Conservation (phyloP, 2,888 invertebrate genomes). For the Volucella bombylans region DNA sequence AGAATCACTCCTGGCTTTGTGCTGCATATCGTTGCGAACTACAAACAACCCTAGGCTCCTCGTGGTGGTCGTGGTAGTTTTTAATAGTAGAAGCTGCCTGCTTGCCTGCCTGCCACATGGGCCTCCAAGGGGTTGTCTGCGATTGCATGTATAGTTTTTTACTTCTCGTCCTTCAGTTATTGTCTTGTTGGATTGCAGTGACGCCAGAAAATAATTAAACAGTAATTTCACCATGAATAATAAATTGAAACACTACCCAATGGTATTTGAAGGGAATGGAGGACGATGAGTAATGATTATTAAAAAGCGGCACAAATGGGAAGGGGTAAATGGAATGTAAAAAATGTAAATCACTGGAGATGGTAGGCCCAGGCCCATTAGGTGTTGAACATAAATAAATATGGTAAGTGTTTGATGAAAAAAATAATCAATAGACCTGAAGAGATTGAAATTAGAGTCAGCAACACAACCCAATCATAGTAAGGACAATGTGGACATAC, state of each 20-base stretch:
- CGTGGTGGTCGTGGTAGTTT: background rate
- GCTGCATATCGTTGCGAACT: slow-evolving; percentile 49
- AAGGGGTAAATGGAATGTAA: too few relatives aligned
- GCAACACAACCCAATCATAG: too few relatives aligned
- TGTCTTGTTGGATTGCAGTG: slow-evolving; percentile 17
- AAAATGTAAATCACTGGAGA: too few relatives aligned
- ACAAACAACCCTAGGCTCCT: background rate
- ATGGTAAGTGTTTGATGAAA: too few relatives aligned
- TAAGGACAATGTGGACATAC: too few relatives aligned
- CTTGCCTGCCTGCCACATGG: background rate
- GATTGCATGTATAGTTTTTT: slow-evolving; percentile 21
- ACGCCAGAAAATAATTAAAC: slow-evolving; percentile 70
- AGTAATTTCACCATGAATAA: slow-evolving; percentile 65
- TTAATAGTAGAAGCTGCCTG: too few relatives aligned
- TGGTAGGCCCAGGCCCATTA: too few relatives aligned
- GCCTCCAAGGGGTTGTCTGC: background rate
- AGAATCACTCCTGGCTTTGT: slow-evolving; percentile 52
- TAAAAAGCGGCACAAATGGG: too few relatives aligned
- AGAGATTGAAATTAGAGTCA: too few relatives aligned
- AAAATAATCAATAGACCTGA: too few relatives aligned
- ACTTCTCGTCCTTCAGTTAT: background rate
- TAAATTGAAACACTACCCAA: slow-evolving; percentile 47
- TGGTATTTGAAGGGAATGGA: background rate
- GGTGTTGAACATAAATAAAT: too few relatives aligned
- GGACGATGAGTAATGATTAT: background rate